Base-by-base conservation (phyloP, 2,888 invertebrate genomes). In the Pollenia angustigena region DNA sequence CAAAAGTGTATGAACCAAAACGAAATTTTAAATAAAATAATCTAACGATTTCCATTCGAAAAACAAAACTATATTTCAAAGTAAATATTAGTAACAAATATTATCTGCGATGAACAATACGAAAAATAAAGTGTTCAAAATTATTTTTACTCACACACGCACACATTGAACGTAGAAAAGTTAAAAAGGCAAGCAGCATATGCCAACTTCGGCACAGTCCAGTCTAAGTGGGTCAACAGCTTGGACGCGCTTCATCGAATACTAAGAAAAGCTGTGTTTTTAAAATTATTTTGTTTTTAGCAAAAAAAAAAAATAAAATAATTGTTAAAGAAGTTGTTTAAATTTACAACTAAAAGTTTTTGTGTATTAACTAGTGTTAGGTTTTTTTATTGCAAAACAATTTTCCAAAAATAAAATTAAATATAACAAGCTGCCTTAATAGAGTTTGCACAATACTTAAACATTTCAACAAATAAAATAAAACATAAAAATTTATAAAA, bases 151-250 rank as follows among this genome's bases (percentile, higher is more conserved):
- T 72, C 76, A 71, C 44, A 54, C 50, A 44, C 60, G 32, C 44
- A 60, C n/a, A 40, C 14, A 40, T n/a, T 32, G 32, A 23, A 6
- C 18, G 44, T 6, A 56, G 32, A 81, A 74, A 81, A 84, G 79
- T 52, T 79, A 74, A 84, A 84, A 84, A 84, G 72, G 66, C 79
- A 74, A 74, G 74, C 58, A 84, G 54, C 80, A 64, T 50, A 66
- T 40, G 32, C 60, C 64, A 75, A 42, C 78, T 66, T 66, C 48
- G 32, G 48, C 52, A 75, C 82, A 85, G 81, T 86, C 86, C 85
- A 81, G 68, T 62, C 66, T 60, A 88, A 88, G 86, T 88, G 81
- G 88, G 88, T 88, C 88, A 88, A 81, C 86, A 75, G 81, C 48
- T 86, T 88, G 88, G 81, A 82, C 81, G 86, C 83, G 75, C 78